Evolutionary conservation across 1,140 invertebrate species (phyloP).

Genomic region (Lamellibrachia luymesi): DNA sequence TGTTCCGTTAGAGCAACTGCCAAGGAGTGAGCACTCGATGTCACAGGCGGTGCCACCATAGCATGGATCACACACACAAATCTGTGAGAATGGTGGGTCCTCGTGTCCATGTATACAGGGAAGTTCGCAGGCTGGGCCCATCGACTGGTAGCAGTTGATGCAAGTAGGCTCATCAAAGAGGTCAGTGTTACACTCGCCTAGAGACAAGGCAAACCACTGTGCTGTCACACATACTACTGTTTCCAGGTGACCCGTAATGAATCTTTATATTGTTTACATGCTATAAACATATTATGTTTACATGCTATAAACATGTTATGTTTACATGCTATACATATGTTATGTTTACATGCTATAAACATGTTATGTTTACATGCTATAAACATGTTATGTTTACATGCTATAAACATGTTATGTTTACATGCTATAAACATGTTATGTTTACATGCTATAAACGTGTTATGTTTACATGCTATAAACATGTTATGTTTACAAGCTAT

Average conservation of each 20-base stretch:
- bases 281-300: no score
- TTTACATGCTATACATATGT: no score
- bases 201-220: conserved; percentile 19
- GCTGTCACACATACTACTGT: background rate
- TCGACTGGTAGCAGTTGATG: conserved; percentile 39
- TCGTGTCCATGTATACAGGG: conserved; percentile 42
- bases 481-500: no score
- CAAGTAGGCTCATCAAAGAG: conserved; percentile 40
- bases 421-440: no score
- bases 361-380: no score
- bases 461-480: no score
- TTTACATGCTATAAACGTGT: no score
- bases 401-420: no score
- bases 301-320: no score
- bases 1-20: conserved; percentile 36
- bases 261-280: background rate
- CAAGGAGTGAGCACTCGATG: conserved; percentile 38
- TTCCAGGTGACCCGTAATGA: background rate
- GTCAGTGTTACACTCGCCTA: conserved; percentile 37
- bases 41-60: conserved; percentile 39
- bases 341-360: no score
- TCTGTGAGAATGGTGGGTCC: conserved; percentile 33
- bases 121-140: conserved; percentile 43
- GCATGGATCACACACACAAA: conserved; percentile 40
- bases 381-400: no score